Base-by-base conservation (phyloP, 2,888 invertebrate genomes). In the Machimus atricapillus region DNA sequence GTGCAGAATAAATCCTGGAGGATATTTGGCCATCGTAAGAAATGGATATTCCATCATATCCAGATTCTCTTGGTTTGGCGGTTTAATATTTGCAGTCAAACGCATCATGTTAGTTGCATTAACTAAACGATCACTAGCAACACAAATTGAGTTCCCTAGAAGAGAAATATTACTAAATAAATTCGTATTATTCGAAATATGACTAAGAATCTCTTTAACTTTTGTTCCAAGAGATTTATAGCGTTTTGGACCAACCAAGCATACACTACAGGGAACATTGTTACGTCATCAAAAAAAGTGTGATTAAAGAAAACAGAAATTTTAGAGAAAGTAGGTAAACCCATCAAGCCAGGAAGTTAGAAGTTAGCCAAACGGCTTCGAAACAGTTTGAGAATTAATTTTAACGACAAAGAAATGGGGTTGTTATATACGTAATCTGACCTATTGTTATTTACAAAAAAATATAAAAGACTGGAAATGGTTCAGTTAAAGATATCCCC, bases 21-120 rank as follows among this genome's bases (percentile, higher is more conserved):
- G 98, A 92, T 97, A 98, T 90, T 96, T 96, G 0, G 96, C 95
- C 94, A 99, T 96, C 0, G 99, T 99, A 85, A 99, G 94, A 92
- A 99, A 98, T 0, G 99, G 99, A 92, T 98, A 99, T 91, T 99
- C 99, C 91, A 98, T 93, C 95, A 98, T 96, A 89, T 98, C 98
- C 90, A 98, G 93, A 90, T 95, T 96, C 89, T 97, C 96, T 91
- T 96, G 96, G 93, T 95, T 94, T 0, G 94, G 94, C 0, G 95
- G 94, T 58, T 95, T 94, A 87, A 95, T 92, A 88, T 95, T 94
- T 81, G 93, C 95, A 90, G 93, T 94, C 90, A 92, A 94, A 90
- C 93, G 93, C 92, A 93, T 94, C 88, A 93, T 93, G 0, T 94
- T 93, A 91, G 95, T 90, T 91, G 94, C 93, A 40, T 92, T 91